Evolutionary conservation across 2,797 vertebrate genomes (phyloP), one percentile per base, ranked within the genome.

Genomic region (Gambelia wislizenii): DNA sequence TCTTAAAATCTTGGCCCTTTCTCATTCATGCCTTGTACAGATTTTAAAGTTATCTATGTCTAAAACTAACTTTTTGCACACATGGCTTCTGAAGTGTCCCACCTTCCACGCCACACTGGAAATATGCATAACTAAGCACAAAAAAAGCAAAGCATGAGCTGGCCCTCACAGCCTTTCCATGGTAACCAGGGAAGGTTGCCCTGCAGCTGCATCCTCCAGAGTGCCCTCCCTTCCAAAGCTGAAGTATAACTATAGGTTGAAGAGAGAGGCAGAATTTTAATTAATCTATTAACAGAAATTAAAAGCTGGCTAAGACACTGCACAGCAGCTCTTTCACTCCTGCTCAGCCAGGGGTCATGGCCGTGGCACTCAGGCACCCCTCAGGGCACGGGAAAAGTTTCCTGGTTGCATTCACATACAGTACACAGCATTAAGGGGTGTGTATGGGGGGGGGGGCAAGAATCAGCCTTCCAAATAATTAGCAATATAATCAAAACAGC

Each of bases 381-480:
- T 87, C 85, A 92, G 96, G 95, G 94, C 96, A 96, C 95, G 94
- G 95, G 95, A 96, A 96, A 96, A 94, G 88, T 92, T 91, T 0
- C 92, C 84, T 1, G 77, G 91, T 95, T 94, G 94, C 95, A 95
- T 96, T 96, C 96, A 94, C 96, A 95, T 92, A 93, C 94, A 89
- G 80, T 95, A 92, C 95, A 91, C 30, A 80, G 80, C 76, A 87
- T 90, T 93, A 92, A 93, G 92, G 78, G 88, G 90, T 49, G 54
- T 59, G 76, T 79, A n/a, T 87, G 78, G 6, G 85, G 83, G 83
- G 85, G 84, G 84, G 90, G 85, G 92, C 64, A 67, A 86, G 89
- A 91, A 93, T 93, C 90, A 89, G 92, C 83, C 95, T 95, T 92
- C 59, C 92, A 91, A 93, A 94, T 95, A 95, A 96, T 95, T 95